Base-by-base conservation (phyloP, 2,797 vertebrate genomes). In the Centropyge bicolor region DNA sequence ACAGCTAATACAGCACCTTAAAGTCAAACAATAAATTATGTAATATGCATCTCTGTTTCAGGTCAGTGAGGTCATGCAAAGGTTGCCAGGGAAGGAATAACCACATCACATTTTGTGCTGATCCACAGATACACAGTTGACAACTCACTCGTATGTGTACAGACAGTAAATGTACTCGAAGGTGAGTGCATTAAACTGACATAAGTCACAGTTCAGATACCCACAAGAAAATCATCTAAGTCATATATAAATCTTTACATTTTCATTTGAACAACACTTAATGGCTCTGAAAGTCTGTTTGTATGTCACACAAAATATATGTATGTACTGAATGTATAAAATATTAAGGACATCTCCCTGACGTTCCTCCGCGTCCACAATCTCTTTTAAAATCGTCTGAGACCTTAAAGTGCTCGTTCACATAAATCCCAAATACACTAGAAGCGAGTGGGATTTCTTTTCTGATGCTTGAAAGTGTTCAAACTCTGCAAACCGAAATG, bases 1-100 rank as follows among this genome's bases (percentile, higher is more conserved):
- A 40, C 24, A 64, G 38, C 7, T 46, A 56, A 60, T 11, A 61
- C 19, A 45, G 8, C 31, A 19, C 14, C 22, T 66, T 36, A 68
- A 4, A 68, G 22, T 48, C 5, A 13, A 67, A 27, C 12, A 73
- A 70, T 65, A 76, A 22, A 80, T 78, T 51, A 71, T n/a, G 11
- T 40, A 17, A 48, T 49, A 40, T 72, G 40, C 27, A 22, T 17
- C 8, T 52, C 22, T 71, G 5, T 61, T 56, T 63, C 14, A 48
- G 8, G 77, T 70, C 40, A 57, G 16, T 76, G n/a, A 73, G 16
- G 10, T 22, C 45, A 65, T 16, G 19, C 19, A 54, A 70, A 64
- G 27, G 41, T 60, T 74, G 13, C 45, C 19, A 56, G 27, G 19
- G 45, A 52, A 61, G 8, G 16, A 51, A 74, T 9, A 17, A 9